Percentiles rank a stretch among this genome's conserved stretches.
These are phyloP conservation scores for Liparis tanakae DNA, from an alignment of 2,797 vertebrate genomes.

Conservation along the genomic window DNA sequence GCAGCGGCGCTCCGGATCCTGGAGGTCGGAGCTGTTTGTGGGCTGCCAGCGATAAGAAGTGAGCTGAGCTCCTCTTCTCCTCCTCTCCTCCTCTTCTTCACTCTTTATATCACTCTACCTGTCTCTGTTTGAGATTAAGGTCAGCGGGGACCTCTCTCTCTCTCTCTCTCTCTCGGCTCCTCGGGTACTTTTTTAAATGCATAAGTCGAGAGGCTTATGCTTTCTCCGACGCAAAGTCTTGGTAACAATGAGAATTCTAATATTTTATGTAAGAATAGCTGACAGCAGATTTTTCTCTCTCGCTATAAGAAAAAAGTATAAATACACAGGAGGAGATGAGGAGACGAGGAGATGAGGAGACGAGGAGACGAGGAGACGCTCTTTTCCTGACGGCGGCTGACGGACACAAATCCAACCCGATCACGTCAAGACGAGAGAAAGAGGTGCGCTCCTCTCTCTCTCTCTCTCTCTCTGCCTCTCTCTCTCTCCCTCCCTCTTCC, in stretches of 20 bases:
- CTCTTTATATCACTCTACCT: constrained; percentile 85
- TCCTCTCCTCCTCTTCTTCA: constrained; percentile 68
- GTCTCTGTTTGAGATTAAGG: constrained; percentile 87
- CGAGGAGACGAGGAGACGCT: constrained; percentile 26
- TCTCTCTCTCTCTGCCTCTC: constrained; percentile 3
- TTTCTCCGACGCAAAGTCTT: constrained; percentile 79
- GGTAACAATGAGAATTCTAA: constrained; percentile 85
- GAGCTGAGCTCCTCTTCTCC: constrained; percentile 82
- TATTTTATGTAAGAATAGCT: constrained; percentile 87
- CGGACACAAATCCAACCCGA: constrained; percentile 83
- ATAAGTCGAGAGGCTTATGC: constrained; percentile 87
- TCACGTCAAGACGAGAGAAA: constrained; percentile 63
- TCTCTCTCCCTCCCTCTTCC: no score
- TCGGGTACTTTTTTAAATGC: constrained; percentile 84
- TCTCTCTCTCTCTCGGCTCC: constrained; percentile 67
- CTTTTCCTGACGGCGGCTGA: constrained; percentile 58
- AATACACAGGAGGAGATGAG: constrained; percentile 37
- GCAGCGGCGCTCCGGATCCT: constrained; percentile 77
- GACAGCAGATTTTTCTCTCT: constrained; percentile 81
- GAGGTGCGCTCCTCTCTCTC: constrained; percentile 34
- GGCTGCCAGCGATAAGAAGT: constrained; percentile 78
- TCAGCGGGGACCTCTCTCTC: constrained; percentile 62
- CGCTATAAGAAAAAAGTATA: constrained; percentile 59
- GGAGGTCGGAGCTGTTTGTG: constrained; percentile 76
- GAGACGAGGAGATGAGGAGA: constrained; percentile 18